phyloP scores from a whole-genome alignment of 2,797 vertebrate genomes.

The Catostomus latipinnis region DNA sequence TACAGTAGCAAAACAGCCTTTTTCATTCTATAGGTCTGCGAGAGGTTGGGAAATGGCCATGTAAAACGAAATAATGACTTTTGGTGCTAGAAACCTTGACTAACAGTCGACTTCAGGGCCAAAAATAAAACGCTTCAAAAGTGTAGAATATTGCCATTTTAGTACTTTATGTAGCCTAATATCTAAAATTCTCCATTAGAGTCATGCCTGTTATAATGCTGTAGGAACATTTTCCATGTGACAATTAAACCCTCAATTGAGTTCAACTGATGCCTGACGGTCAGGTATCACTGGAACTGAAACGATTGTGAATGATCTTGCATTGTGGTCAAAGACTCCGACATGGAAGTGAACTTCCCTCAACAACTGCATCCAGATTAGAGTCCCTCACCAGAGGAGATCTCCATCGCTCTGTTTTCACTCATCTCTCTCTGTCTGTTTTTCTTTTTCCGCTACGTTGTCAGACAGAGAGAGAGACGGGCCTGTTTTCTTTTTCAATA shows the following conservation, averaged over 20 bases:
- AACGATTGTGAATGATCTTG: conserved; percentile 34
- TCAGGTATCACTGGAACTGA: conserved; percentile 23
- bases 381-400: conserved; percentile 65
- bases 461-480: conserved; percentile 45
- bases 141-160: background rate
- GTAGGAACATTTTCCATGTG: conserved; percentile 25
- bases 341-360: conserved; percentile 57
- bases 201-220: background rate
- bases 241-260: conserved; percentile 42
- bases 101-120: conserved; percentile 31
- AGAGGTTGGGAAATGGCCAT: background rate
- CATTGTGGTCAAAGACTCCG: conserved; percentile 27
- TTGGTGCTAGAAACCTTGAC: background rate
- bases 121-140: background rate
- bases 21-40: background rate
- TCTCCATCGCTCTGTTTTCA: conserved; percentile 58
- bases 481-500: conserved; percentile 55
- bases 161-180: background rate
- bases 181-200: no score
- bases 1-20: background rate
- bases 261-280: conserved; percentile 32
- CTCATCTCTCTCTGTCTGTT: conserved; percentile 44
- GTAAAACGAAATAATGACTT: background rate
- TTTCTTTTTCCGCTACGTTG: conserved; percentile 55
- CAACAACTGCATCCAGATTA: conserved; percentile 53